phyloP scores from a whole-genome alignment of 2,113 vertebrate species.

The Notarius lentiginosus region DNA sequence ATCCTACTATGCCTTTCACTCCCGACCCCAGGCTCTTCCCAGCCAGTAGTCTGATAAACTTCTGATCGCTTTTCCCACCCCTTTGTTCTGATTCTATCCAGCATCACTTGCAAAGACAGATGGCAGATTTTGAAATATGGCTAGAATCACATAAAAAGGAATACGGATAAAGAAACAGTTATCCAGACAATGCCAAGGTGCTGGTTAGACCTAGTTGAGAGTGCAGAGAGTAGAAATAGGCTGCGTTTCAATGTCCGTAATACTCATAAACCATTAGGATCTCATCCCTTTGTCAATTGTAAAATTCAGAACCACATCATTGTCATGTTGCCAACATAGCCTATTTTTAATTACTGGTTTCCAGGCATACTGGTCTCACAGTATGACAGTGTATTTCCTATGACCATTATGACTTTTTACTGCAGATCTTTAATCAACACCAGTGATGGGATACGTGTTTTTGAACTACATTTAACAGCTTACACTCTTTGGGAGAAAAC shows the following conservation, averaged over 20 bases:
- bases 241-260: slow-evolving; percentile 16
- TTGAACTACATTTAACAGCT: neutral
- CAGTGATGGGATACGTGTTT: neutral
- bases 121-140: slow-evolving; percentile 9
- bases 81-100: neutral
- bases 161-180: slow-evolving; percentile 3
- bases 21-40: slow-evolving; percentile 14
- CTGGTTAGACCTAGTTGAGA: slow-evolving; percentile 21
- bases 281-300: slow-evolving; percentile 35
- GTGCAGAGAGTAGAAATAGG: neutral
- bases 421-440: neutral
- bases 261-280: slow-evolving; percentile 36
- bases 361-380: neutral
- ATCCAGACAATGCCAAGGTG: slow-evolving; percentile 17
- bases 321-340: neutral
- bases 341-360: slow-evolving; percentile 21
- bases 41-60: slow-evolving; percentile 5
- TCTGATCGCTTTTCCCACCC: slow-evolving; percentile 13
- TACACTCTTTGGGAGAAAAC: neutral
- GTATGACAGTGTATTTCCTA: neutral
- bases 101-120: slow-evolving; percentile 15
- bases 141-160: slow-evolving; percentile 12
- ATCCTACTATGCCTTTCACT: slow-evolving; percentile 24
- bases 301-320: slow-evolving; percentile 19
- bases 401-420: neutral